Percentiles rank a stretch among this genome's conserved stretches.
Evolutionary conservation across 2,888 invertebrate species (phyloP).

Genomic region (Temnothorax unifasciatus): DNA sequence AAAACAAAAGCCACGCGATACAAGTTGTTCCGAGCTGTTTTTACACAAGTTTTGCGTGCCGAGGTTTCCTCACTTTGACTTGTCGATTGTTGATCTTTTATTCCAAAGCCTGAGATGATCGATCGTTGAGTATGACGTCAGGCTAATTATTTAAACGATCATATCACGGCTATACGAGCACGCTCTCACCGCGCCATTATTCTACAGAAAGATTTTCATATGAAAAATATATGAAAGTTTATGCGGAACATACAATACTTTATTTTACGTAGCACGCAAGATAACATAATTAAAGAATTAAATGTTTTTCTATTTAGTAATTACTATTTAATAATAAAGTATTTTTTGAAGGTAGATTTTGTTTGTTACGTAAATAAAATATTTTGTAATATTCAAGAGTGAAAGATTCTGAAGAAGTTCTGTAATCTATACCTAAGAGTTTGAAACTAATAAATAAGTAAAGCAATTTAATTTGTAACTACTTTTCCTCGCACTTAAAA

Average conservation of each 20-base stretch:
- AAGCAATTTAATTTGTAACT: not conserved
- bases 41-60: not conserved
- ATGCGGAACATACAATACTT: no score
- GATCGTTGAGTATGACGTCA: slow-evolving; percentile 16
- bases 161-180: not conserved
- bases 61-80: not conserved
- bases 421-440: not conserved
- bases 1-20: not conserved
- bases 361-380: not conserved
- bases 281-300: not conserved
- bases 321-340: no score
- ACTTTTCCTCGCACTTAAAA: not conserved
- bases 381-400: not conserved
- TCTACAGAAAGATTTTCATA: not conserved
- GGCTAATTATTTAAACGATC: slow-evolving; percentile 34
- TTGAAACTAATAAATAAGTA: not conserved
- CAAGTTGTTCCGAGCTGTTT: not conserved
- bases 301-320: no score
- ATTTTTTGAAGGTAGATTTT: no score
- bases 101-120: not conserved
- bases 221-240: not conserved
- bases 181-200: not conserved
- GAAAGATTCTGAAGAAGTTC: not conserved
- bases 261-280: not conserved
- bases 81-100: slow-evolving; percentile 1